Base-by-base conservation (phyloP, 2,888 invertebrate genomes). In the Teinopalpus imperialis region DNA sequence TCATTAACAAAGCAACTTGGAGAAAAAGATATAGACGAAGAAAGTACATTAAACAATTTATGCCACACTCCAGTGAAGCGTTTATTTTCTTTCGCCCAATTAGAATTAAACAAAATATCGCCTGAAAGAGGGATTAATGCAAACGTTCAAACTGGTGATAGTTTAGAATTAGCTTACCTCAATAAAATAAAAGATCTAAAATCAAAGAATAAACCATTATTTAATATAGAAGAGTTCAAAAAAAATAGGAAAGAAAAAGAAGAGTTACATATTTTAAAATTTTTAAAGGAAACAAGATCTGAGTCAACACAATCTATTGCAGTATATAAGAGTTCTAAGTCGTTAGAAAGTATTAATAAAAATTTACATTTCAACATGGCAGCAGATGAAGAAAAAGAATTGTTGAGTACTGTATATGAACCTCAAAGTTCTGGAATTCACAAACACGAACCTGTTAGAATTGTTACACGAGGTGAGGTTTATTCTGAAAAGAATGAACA, bases 91-190 rank as follows among this genome's bases (percentile, higher is more conserved):
- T 85, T 76, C 52, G 59, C 74, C 4, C 66, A 81, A 55, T 41
- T 69, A 8, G 82, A 83, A 54, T 57, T 85, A 46, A 50, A 50
- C 9, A 78, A 71, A 59, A 67, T 74, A 39, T 48, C 53, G 20
- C 20, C 27, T 2, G 29, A 23, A 14, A 52, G 0, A 23, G 32
- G 13, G 3, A 52, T 21, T 37, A 74, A 81, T 26, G 61, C 48
- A 27, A 66, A 58, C 2, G 68, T 79, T 1, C 87, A 87, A 68
- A 86, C 87, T 0, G 76, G 74, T 18, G 66, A 66, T 1, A 81
- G 80, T 54, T 63, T 82, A 43, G 74, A 78, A 56, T 63, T 75
- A 39, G 40, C 53, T 24, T 13, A 46, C 16, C 14, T 50, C 1
- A 13, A 47, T 32, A 13, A 45, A 35, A 21, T 37, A 45, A 45